Base-by-base conservation (phyloP, 2,888 invertebrate species). In the Drosophila merina region DNA sequence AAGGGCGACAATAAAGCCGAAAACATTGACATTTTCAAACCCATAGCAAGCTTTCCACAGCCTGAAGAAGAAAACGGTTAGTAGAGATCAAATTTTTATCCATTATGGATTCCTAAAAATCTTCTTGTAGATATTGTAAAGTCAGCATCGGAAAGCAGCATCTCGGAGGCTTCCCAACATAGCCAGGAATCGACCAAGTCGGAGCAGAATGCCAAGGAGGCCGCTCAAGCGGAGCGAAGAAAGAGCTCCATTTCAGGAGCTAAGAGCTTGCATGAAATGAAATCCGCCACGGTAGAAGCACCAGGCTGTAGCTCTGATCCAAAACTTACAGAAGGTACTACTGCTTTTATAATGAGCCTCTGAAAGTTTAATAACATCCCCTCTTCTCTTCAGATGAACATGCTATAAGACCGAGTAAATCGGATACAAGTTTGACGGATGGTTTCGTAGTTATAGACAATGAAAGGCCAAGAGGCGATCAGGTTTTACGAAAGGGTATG, bases 351-450 rank as follows among this genome's bases (percentile, higher is more conserved):
- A 2, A 4, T 8, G 14, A 3, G 0, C 1, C 1, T 8, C 6
- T 8, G 9, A 0, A 5, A 3, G 20, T 31, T 31, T 50, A 58
- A 2, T 44, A 5, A 26, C 0, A 0, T n/a, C n/a, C 36, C 2
- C 1, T 47, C 2, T 47, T 2, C 14, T 36, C 4, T 20, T 1
- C 7, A 79, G 89, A 91, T 20, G 90, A 94, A 0, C 93, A 97
- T 76, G 93, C 96, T 40, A 93, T 97, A 80, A 93, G 97, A 52
- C 93, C 96, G 7, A 97, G 97, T 92, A 97, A 97, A 93, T 97
- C 97, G 2, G 97, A 97, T 90, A 97, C 97, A 0, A 97, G 97
- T 89, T 93, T 98, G 14, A 96, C 96, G 0, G 97, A 97, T 90
- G 97, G 97, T 26, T 98, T 97, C 92, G 97, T 97, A 2, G 94